These are phyloP conservation scores for Struthidea cinerea DNA, from an alignment of 2,113 vertebrate genomes.

Conservation along the genomic window DNA sequence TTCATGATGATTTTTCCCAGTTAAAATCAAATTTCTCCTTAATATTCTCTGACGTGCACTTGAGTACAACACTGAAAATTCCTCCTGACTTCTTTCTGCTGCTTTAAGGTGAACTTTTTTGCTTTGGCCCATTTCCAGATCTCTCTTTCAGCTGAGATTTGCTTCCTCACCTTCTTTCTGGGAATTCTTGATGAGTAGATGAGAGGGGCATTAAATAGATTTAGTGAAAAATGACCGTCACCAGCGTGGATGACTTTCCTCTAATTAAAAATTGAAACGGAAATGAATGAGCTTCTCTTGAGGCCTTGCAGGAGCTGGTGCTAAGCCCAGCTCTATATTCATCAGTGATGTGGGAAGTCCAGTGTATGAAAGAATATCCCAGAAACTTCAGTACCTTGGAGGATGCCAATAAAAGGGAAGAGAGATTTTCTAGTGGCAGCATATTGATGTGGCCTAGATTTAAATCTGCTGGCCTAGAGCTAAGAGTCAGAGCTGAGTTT, in stretches of 20 bases:
- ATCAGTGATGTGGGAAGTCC: neutral
- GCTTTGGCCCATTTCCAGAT: neutral
- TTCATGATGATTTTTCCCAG: neutral
- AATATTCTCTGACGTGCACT: fast-evolving
- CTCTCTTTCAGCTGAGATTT: neutral
- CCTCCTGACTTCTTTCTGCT: neutral
- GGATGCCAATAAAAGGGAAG: neutral
- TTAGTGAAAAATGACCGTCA: slow-evolving; percentile 14
- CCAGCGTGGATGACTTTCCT: neutral
- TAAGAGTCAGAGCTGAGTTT: neutral
- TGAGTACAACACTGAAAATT: neutral
- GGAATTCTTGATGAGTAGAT: neutral
- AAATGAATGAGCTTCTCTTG: slow-evolving; percentile 26
- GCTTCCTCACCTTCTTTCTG: neutral
- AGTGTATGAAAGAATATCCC: neutral
- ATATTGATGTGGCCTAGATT: neutral
- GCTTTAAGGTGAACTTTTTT: neutral
- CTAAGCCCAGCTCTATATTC: neutral
- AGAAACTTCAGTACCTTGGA: neutral
- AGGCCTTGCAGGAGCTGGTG: neutral
- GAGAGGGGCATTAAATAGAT: slow-evolving; percentile 5
- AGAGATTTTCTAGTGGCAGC: neutral
- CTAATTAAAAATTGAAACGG: slow-evolving; percentile 42
- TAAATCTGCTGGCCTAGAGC: neutral
- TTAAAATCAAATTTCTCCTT: neutral